Percentiles rank a stretch among this genome's conserved stretches.
These are phyloP conservation scores for Pammene fasciana DNA, from an alignment of 2,888 invertebrate species.

Conservation along the genomic window DNA sequence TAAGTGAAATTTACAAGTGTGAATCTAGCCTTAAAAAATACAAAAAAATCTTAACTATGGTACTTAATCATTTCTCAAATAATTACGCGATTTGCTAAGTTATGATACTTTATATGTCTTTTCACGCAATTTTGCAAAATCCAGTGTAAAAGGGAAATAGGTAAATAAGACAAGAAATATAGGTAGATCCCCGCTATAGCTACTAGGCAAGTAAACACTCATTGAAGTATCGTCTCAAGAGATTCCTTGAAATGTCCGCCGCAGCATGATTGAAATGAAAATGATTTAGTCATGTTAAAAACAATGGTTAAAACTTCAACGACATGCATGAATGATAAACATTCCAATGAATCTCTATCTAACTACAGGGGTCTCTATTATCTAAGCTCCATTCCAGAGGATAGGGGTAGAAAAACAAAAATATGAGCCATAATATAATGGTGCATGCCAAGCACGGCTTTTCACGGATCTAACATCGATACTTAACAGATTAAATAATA, in stretches of 20 bases:
- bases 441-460: conserved; percentile 70
- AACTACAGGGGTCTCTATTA: conserved; percentile 72
- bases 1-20: no score
- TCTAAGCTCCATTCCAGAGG: conserved; percentile 75
- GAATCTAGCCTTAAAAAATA: no score
- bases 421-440: conserved; percentile 47
- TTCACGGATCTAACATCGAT: conserved; percentile 70
- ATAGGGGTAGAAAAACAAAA: conserved; percentile 50
- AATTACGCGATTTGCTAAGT: no score
- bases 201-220: conserved; percentile 80
- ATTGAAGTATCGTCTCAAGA: conserved; percentile 40
- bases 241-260: conserved; percentile 69
- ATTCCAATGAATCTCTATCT: conserved; percentile 79
- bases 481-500: conserved; percentile 54
- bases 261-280: conserved; percentile 27
- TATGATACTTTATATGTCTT: no score
- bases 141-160: conserved; percentile 68
- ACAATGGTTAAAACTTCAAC: conserved; percentile 23
- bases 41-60: no score
- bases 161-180: conserved; percentile 68
- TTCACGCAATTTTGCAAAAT: conserved; percentile 61
- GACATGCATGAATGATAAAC: conserved; percentile 45
- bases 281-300: conserved; percentile 41
- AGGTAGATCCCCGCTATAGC: conserved; percentile 79
- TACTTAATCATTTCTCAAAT: no score